Evolutionary conservation across 2,113 vertebrate genomes (phyloP).

Genomic region (Cynoglossus semilaevis): DNA sequence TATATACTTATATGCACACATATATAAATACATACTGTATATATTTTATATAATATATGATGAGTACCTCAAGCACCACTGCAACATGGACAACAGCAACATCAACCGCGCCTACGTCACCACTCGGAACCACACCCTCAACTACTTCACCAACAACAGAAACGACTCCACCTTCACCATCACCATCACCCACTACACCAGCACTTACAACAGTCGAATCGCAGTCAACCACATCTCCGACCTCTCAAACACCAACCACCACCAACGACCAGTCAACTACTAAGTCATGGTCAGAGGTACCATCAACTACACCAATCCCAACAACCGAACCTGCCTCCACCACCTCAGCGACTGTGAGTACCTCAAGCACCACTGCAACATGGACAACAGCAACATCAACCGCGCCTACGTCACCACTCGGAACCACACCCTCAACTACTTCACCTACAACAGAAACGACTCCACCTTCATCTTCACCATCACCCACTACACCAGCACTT

Average conservation of each 20-base stretch:
- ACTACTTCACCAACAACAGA: neutral
- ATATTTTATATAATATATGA: too few species aligned
- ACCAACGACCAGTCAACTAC: neutral
- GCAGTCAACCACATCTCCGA: neutral
- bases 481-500: neutral
- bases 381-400: slow-evolving; percentile 1
- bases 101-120: neutral
- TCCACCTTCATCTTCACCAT: neutral
- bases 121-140: too few species aligned
- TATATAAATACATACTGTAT: too few species aligned
- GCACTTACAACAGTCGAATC: neutral
- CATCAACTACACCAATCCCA: neutral
- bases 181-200: neutral
- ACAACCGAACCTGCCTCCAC: neutral
- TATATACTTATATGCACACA: too few species aligned
- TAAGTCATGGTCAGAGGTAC: neutral
- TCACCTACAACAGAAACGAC: neutral
- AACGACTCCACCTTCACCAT: neutral
- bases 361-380: too few species aligned
- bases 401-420: neutral
- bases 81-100: slow-evolving; percentile 5
- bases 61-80: too few species aligned
- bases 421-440: neutral
- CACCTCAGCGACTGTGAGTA: neutral
- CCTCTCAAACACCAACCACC: neutral